Evolutionary conservation across 2,888 invertebrate genomes (phyloP), one percentile per base, ranked within the genome.

Genomic region (Chromoteleia sp.): DNA sequence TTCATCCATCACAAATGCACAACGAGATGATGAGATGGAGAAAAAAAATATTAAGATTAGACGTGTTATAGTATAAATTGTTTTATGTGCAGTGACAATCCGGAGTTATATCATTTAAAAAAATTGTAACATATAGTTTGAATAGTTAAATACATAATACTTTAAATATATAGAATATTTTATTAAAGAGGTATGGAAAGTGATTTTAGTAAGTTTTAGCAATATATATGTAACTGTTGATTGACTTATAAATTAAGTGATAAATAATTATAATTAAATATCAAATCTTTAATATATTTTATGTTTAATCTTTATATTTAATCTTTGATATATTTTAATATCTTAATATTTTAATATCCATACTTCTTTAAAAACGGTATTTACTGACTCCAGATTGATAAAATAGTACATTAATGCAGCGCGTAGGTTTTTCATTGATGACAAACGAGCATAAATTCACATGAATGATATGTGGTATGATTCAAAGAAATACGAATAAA

Each of bases 401-500:
- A 48, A 68, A 81, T 82, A 74, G 81, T 84, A 79, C 70, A 65
- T 75, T 82, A 67, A 68, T 87, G 85, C 87, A 87, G 88, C 88
- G 86, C 87, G 88, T 88, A 87, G 87, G 88, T 61, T 83, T 81
- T 67, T 56, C 65, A 82, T 79, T 50, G 65, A 59, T 67, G 39
- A 45, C 70, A 41, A 70, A 59, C 15, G 33, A 48, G 33, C 33
- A n/a, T 25, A 56, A 25, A 58, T 48, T 70, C 8, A 41, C n/a
- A 19, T 15, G 15, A 58, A 41, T 73, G 45, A 52, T 36, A 19
- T 30, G 4, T 29, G 12, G 10, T 65, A n/a, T n/a, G n/a, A n/a
- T 12, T 33, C 12, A 33, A 56, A 41, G 15, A 48, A 65, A 29
- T 36, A 1, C 0, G 36, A 63, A 45, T 15, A 48, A 76, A 43